Conservation (phyloP, 2,797 vertebrate species). For the Bryconaethiops microstoma region DNA sequence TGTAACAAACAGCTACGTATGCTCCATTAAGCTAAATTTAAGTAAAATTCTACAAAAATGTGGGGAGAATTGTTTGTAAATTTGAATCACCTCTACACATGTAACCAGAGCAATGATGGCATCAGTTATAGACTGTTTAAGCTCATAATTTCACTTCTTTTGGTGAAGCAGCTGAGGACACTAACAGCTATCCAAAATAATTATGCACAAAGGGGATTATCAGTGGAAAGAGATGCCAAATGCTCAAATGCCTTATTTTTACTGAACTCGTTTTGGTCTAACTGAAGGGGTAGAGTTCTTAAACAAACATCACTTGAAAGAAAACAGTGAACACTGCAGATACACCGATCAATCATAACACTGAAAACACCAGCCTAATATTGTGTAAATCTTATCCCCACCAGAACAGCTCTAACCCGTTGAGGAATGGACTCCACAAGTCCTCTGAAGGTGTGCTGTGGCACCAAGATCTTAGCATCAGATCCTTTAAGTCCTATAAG, state of each 20-base stretch:
- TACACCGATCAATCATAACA: not conserved
- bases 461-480: too few relatives aligned
- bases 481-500: too few relatives aligned
- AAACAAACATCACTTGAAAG: not conserved
- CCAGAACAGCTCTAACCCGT: too few relatives aligned
- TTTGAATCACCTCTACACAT: slow-evolving; percentile 34
- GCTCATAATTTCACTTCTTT: slow-evolving; percentile 18
- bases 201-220: slow-evolving; percentile 30
- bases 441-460: too few relatives aligned
- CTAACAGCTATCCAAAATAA: not conserved
- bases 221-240: slow-evolving; percentile 24
- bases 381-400: too few relatives aligned
- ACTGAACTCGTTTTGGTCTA: not conserved
- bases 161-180: slow-evolving; percentile 14
- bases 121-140: slow-evolving; percentile 32
- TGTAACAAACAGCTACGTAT: too few relatives aligned
- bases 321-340: not conserved
- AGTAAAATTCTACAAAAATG: not conserved
- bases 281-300: not conserved
- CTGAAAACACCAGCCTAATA: too few relatives aligned
- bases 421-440: too few relatives aligned
- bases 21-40: too few relatives aligned
- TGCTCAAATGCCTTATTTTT: not conserved
- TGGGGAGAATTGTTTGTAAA: not conserved
- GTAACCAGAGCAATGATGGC: slow-evolving; percentile 36